These are phyloP conservation scores for Portunus trituberculatus DNA, from an alignment of 1,140 invertebrate species.

Conservation along the genomic window DNA sequence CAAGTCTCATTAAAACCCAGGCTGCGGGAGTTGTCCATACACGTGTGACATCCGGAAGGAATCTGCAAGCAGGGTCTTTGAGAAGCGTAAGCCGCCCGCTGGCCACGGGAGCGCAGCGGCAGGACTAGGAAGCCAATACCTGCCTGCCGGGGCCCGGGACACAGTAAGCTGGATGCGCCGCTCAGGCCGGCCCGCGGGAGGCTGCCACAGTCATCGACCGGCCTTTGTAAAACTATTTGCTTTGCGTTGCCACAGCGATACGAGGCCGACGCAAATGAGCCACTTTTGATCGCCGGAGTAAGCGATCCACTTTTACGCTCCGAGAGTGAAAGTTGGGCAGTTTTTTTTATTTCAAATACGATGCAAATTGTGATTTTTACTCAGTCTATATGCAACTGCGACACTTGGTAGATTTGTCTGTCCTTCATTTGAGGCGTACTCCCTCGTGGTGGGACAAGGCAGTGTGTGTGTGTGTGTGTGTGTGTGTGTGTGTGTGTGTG, in stretches of 20 bases:
- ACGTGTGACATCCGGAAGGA: too few relatives aligned
- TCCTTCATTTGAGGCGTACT: background rate
- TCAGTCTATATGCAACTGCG: background rate
- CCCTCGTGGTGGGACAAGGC: background rate
- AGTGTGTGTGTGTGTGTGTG: background rate
- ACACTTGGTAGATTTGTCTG: background rate
- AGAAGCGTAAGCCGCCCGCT: too few relatives aligned
- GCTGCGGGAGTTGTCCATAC: too few relatives aligned
- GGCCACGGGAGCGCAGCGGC: background rate
- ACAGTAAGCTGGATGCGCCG: background rate
- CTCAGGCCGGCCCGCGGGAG: constrained; percentile 5
- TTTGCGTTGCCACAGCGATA: background rate
- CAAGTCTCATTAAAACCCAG: too few relatives aligned
- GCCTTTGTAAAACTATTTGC: constrained; percentile 14
- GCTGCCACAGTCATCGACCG: background rate
- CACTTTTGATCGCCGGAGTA: background rate
- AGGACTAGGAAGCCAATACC: background rate
- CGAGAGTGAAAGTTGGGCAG: background rate
- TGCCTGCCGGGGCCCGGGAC: background rate
- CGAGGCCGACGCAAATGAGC: constrained; percentile 8
- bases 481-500: too few relatives aligned
- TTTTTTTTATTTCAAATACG: background rate
- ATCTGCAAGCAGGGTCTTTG: too few relatives aligned
- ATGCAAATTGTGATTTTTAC: background rate
- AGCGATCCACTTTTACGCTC: background rate